A percentile compares a stretch with the other conserved stretches of the same genome.
Evolutionary conservation across 2,888 invertebrate species (phyloP).

Genomic region (Chironomus riparius): DNA sequence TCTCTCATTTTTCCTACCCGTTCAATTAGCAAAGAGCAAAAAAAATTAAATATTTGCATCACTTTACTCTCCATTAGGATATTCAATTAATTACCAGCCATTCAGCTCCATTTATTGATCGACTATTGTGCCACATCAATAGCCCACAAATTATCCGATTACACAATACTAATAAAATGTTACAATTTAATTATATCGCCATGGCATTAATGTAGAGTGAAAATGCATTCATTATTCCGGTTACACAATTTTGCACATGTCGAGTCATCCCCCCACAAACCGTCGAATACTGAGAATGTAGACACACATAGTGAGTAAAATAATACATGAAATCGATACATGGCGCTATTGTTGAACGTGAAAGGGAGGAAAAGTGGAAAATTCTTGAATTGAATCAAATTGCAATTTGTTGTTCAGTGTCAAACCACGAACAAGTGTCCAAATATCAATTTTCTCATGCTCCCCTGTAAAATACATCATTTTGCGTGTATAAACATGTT

Average conservation of each 20-base stretch:
- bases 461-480: background rate
- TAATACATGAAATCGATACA: constrained; percentile 25
- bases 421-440: constrained; percentile 31
- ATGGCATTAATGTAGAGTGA: background rate
- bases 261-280: background rate
- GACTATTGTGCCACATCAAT: background rate
- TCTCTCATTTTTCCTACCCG: background rate
- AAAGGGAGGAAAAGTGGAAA: background rate
- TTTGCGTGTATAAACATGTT: background rate
- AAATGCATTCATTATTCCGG: background rate
- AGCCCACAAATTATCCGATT: constrained; percentile 12
- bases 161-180: constrained; percentile 8
- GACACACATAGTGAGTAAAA: background rate
- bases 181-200: constrained; percentile 23
- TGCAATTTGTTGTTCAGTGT: constrained; percentile 27
- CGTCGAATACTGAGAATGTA: background rate
- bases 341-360: constrained; percentile 27
- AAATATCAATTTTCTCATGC: constrained; percentile 2
- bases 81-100: constrained; percentile 20
- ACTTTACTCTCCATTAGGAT: constrained; percentile 21
- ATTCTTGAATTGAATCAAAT: background rate
- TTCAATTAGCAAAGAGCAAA: background rate
- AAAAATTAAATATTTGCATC: constrained; percentile 24
- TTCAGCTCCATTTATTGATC: constrained; percentile 24
- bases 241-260: background rate